Evolutionary conservation across 2,888 invertebrate genomes (phyloP).

Genomic region (Diplolepis rosae): DNA sequence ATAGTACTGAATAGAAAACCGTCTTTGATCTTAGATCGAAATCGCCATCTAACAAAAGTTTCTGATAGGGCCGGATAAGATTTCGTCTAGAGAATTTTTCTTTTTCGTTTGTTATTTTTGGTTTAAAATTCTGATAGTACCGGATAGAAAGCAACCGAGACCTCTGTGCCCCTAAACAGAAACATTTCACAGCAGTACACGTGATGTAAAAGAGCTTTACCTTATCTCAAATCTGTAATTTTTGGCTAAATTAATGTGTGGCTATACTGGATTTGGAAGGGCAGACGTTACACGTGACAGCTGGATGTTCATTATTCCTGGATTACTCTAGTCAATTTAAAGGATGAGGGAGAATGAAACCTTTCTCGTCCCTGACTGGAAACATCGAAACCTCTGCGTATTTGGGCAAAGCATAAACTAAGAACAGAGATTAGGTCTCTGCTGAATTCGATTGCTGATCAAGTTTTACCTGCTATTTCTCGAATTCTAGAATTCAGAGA

Average conservation of each 20-base stretch:
- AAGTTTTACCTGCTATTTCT: neutral
- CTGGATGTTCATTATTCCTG: conserved; percentile 72
- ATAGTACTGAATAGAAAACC: no score
- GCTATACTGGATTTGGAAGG: conserved; percentile 44
- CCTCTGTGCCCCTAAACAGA: no score
- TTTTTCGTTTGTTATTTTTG: no score
- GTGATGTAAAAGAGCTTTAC: no score
- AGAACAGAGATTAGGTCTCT: neutral
- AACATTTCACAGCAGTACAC: no score
- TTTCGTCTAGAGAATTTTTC: no score
- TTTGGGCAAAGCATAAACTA: conserved; percentile 26
- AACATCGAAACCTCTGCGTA: conserved; percentile 45
- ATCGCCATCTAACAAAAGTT: no score
- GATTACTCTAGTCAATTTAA: conserved; percentile 60
- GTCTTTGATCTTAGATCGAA: no score
- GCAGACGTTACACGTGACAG: conserved; percentile 68
- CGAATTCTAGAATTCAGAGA: neutral
- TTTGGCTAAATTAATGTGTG: neutral
- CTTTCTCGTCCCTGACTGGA: conserved; percentile 40
- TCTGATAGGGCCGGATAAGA: no score
- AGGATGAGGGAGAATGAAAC: conserved; percentile 44
- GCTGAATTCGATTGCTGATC: neutral
- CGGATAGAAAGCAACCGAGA: no score
- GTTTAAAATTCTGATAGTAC: no score
- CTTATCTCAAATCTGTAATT: neutral